These are phyloP conservation scores for Portunus trituberculatus DNA, from an alignment of 1,140 invertebrate genomes.

Conservation along the genomic window DNA sequence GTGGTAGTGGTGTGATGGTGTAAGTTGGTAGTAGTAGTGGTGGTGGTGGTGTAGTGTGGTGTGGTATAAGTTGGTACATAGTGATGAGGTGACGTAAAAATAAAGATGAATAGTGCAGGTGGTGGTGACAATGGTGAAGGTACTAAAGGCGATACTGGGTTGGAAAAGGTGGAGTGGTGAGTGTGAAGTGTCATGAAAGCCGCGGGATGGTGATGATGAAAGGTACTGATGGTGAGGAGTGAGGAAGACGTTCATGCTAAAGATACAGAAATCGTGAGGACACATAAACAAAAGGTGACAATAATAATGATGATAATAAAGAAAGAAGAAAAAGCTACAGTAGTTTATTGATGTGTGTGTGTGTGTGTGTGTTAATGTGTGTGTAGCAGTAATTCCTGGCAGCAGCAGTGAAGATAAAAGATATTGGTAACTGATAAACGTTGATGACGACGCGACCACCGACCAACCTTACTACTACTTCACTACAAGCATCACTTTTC, in stretches of 20 bases:
- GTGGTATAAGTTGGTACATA: constrained; percentile 8
- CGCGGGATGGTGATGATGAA: not conserved
- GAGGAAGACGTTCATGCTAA: not conserved
- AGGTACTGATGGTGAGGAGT: not conserved
- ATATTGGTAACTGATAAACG: not conserved
- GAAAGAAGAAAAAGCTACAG: not conserved
- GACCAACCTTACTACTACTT: not conserved
- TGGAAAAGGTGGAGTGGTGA: not conserved
- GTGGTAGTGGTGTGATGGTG: not conserved
- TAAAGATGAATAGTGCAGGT: not conserved
- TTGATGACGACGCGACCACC: not conserved
- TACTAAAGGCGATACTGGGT: not conserved
- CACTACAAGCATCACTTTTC: not conserved
- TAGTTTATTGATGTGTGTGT: not conserved
- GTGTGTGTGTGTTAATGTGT: not conserved
- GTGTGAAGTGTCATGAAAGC: not conserved
- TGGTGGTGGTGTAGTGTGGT: constrained; percentile 2
- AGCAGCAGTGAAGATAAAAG: not conserved
- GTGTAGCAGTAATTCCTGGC: not conserved
- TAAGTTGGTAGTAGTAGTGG: not conserved
- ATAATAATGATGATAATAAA: not conserved
- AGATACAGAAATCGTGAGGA: no score
- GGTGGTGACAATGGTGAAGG: not conserved
- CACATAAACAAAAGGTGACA: no score
- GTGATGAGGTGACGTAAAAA: constrained; percentile 2